These are phyloP conservation scores for Harpegnathos saltator DNA, from an alignment of 1,140 invertebrate species.

Conservation along the genomic window DNA sequence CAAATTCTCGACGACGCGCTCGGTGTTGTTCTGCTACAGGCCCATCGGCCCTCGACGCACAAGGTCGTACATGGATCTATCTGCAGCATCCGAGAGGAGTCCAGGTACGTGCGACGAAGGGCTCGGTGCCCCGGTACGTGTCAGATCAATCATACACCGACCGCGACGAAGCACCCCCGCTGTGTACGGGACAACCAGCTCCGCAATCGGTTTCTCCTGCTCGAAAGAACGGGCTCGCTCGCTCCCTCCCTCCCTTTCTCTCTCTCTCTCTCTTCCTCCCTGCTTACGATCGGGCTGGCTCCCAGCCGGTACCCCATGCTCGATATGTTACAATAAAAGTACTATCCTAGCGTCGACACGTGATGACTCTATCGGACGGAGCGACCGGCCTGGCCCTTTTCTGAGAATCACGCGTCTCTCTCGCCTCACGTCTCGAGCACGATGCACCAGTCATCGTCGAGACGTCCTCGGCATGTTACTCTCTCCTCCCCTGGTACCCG, in stretches of 20 bases:
- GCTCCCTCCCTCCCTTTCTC: conserved; percentile 21
- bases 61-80: conserved; percentile 32
- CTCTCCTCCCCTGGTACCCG: conserved; percentile 55
- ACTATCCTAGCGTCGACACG: conserved; percentile 77
- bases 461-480: conserved; percentile 73
- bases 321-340: conserved; percentile 78
- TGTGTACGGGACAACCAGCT: conserved; percentile 77
- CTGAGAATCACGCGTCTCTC: conserved; percentile 74
- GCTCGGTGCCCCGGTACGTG: conserved; percentile 68
- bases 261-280: conserved; percentile 29
- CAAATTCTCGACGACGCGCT: conserved; percentile 37
- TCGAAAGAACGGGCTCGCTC: conserved; percentile 58
- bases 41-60: conserved; percentile 33
- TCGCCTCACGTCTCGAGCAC: conserved; percentile 59
- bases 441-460: conserved; percentile 76
- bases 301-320: conserved; percentile 67
- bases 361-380: conserved; percentile 75
- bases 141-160: conserved; percentile 78
- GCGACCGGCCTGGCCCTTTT: conserved; percentile 62
- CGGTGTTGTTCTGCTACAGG: conserved; percentile 31
- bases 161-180: conserved; percentile 70
- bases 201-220: conserved; percentile 73
- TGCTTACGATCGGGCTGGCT: conserved; percentile 28
- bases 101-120: conserved; percentile 67
- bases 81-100: not conserved